Conservation (phyloP, 2,888 invertebrate species). For the Sinelater perroti region DNA sequence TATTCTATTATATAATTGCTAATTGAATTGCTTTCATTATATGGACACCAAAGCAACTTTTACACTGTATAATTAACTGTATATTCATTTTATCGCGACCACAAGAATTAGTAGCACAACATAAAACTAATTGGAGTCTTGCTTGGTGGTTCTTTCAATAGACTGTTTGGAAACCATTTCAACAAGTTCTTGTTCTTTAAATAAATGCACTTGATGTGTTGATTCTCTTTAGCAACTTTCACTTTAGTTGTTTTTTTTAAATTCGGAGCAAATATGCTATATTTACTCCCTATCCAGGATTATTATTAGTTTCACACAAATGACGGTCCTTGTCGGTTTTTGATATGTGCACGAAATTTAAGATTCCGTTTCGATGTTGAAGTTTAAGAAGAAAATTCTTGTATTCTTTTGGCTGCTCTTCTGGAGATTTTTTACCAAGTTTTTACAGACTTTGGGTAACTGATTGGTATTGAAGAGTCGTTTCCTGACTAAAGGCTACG, state of each 20-base stretch:
- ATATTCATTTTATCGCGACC: conserved; percentile 92
- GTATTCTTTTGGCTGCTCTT: conserved; percentile 77
- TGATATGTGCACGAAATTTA: conserved; percentile 82
- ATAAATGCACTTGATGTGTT: conserved; percentile 80
- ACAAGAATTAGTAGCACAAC: conserved; percentile 87
- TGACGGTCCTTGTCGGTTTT: conserved; percentile 91
- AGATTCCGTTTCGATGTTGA: conserved; percentile 82
- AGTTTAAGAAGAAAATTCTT: conserved; percentile 84
- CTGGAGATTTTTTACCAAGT: conserved; percentile 90
- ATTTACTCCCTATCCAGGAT: conserved; percentile 89
- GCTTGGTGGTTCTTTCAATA: conserved; percentile 83
- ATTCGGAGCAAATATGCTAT: conserved; percentile 88
- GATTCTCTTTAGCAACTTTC: conserved; percentile 82
- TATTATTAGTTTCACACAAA: conserved; percentile 92
- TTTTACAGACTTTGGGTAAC: conserved; percentile 87
- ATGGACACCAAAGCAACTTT: conserved; percentile 89
- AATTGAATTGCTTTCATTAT: conserved; percentile 88
- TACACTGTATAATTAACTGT: conserved; percentile 88
- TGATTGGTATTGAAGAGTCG: conserved; percentile 87
- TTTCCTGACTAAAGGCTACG: conserved; percentile 83
- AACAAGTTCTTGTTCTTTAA: conserved; percentile 78
- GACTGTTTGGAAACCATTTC: conserved; percentile 86
- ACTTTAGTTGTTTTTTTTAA: conserved; percentile 83
- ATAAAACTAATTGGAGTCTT: conserved; percentile 90
- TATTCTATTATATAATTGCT: conserved; percentile 89